Base-by-base conservation (phyloP, 2,113 vertebrate species). In the Epinephelus lanceolatus region DNA sequence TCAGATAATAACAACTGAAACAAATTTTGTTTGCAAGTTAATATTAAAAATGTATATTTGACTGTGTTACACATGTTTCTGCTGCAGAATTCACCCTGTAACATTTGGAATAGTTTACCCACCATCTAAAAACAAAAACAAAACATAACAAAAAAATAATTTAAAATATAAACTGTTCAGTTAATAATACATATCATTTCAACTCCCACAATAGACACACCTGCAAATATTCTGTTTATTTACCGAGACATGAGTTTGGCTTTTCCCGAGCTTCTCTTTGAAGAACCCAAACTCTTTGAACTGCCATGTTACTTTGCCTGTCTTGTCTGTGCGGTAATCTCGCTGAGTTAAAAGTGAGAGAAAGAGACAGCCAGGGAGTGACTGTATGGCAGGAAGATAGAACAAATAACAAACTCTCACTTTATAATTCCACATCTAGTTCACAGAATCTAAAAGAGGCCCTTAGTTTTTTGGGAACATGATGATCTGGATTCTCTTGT, bases 401-500 rank as follows among this genome's bases (percentile, higher is more conserved):
- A 80, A 71, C 19, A 80, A 80, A 76, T 25, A 60, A 25, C 8
- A 74, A 71, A 73, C 27, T 68, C 37, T 70, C 51, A 56, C 30
- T 79, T 75, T 40, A 59, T 75, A 85, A 69, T 55, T 84, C 25
- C 9, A 67, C 78, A 78, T 90, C 73, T 78, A 65, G 63, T 89
- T 76, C 61, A 84, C 25, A 65, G 51, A 57, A 60, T 76, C 78
- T 71, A 88, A 89, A 90, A 85, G 57, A 86, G 59, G 49, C 14
- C 49, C 51, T 53, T 37, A 7, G 6, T 62, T 92, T 37, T 89
- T 69, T 56, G 77, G 75, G 86, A 88, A 90, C 87, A 91, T 4
- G 68, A 83, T 76, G 74, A 89, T 85, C 86, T 78, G 67, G 76
- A 88, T 86, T 81, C 14, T 78, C 55, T 83, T 67, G 65, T 78